These are phyloP conservation scores for Drosophila busckii DNA, from an alignment of 1,140 invertebrate genomes.

Conservation along the genomic window DNA sequence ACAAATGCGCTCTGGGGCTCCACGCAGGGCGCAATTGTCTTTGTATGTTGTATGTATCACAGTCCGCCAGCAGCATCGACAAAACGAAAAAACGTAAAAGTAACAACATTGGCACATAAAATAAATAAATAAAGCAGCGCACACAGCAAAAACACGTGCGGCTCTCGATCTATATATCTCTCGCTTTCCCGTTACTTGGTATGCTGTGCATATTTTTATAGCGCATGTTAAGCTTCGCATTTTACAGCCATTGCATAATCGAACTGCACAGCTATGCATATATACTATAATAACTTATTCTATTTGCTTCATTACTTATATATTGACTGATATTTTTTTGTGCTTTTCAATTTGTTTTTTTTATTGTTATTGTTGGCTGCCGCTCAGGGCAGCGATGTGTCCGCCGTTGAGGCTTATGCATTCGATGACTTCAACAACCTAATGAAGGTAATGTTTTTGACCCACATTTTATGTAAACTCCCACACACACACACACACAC, in stretches of 20 bases:
- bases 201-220: conserved; percentile 33
- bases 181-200: conserved; percentile 12
- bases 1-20: conserved; percentile 40
- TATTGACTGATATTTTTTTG: conserved; percentile 29
- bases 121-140: no score
- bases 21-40: neutral
- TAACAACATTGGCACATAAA: no score
- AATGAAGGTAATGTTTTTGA: conserved; percentile 75
- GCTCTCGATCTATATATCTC: conserved; percentile 1
- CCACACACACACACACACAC: conserved; percentile 5
- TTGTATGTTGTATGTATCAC: conserved; percentile 37
- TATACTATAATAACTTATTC: conserved; percentile 3
- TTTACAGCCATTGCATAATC: conserved; percentile 7
- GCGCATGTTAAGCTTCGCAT: conserved; percentile 25
- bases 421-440: conserved; percentile 78
- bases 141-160: conserved; percentile 13
- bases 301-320: conserved; percentile 25
- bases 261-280: neutral
- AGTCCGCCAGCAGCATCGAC: conserved; percentile 46
- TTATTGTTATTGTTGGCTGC: conserved; percentile 9
- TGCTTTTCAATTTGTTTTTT: conserved; percentile 18
- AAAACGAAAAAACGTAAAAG: conserved; percentile 17
- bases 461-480: conserved; percentile 38
- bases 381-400: conserved; percentile 73
- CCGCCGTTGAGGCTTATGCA: conserved; percentile 71